A percentile compares a stretch with the other conserved stretches of the same genome.
These are phyloP conservation scores for Hyaena hyaena DNA, from an alignment of 2,113 vertebrate genomes.

Conservation along the genomic window DNA sequence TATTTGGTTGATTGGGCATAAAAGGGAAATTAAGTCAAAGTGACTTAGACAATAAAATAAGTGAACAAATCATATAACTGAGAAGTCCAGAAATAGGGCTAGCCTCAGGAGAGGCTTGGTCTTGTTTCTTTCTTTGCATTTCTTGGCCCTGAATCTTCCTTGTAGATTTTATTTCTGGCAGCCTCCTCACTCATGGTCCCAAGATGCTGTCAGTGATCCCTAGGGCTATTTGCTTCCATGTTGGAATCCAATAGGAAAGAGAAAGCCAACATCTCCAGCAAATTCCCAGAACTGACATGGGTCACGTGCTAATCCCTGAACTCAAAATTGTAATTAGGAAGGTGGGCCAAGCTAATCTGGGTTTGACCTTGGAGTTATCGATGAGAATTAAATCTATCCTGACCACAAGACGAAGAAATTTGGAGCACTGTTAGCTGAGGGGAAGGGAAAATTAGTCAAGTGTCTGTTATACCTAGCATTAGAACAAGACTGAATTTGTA, in stretches of 20 bases:
- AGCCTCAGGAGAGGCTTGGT: background rate
- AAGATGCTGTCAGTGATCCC: background rate
- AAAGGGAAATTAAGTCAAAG: constrained; percentile 31
- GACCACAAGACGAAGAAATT: background rate
- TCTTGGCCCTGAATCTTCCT: background rate
- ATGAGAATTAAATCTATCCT: background rate
- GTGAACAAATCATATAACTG: background rate
- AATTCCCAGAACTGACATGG: background rate
- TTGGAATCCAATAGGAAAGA: background rate
- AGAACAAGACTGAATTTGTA: background rate
- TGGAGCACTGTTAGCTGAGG: background rate
- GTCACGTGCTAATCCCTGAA: background rate
- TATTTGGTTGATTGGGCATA: background rate
- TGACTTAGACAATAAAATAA: background rate
- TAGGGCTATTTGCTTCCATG: background rate
- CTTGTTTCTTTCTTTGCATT: constrained; percentile 13
- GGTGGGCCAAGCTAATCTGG: background rate
- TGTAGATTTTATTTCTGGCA: background rate
- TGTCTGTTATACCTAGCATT: background rate
- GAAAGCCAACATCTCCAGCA: background rate
- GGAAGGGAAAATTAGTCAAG: background rate
- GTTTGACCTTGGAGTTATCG: background rate
- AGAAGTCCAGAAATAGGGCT: background rate
- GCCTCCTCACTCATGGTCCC: background rate
- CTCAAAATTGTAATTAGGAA: background rate